Conservation (phyloP, 2,113 vertebrate species). For the Caracal caracal region DNA sequence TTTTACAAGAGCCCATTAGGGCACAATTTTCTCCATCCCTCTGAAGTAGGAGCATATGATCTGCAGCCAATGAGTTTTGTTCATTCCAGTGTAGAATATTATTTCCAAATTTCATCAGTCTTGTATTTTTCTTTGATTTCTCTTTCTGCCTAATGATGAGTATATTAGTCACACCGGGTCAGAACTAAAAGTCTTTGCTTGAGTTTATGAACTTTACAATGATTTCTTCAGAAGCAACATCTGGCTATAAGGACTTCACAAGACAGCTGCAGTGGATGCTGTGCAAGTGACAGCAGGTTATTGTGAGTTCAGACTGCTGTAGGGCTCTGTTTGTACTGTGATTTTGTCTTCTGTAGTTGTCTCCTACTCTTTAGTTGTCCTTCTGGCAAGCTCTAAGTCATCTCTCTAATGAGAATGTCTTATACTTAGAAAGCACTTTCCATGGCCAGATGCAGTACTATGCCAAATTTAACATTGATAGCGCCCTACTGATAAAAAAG, state of each 20-base stretch:
- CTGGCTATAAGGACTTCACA: constrained; percentile 81
- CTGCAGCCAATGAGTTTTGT: background rate
- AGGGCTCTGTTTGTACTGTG: constrained; percentile 78
- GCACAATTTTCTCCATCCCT: background rate
- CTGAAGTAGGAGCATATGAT: background rate
- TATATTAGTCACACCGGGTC: constrained; percentile 74
- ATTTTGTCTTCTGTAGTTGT: constrained; percentile 62
- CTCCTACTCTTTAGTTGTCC: constrained; percentile 73
- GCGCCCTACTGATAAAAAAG: constrained; percentile 37
- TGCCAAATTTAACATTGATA: constrained; percentile 38
- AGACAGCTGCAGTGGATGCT: constrained; percentile 78
- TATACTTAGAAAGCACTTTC: constrained; percentile 16
- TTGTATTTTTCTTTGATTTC: constrained; percentile 73
- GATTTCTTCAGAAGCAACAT: constrained; percentile 83
- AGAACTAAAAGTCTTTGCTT: constrained; percentile 80
- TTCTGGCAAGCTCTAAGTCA: constrained; percentile 64
- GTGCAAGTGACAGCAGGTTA: constrained; percentile 65
- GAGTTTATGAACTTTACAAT: constrained; percentile 74
- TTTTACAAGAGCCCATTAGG: background rate
- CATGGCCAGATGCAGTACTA: background rate
- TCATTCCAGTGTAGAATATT: constrained; percentile 20
- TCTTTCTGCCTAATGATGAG: constrained; percentile 72
- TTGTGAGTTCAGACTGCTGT: constrained; percentile 82
- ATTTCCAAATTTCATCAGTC: constrained; percentile 72
- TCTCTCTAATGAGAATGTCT: constrained; percentile 30